Percentiles rank a stretch among this genome's conserved stretches.
These are phyloP conservation scores for Cephus pygmeus DNA, from an alignment of 2,888 invertebrate genomes.

Conservation along the genomic window DNA sequence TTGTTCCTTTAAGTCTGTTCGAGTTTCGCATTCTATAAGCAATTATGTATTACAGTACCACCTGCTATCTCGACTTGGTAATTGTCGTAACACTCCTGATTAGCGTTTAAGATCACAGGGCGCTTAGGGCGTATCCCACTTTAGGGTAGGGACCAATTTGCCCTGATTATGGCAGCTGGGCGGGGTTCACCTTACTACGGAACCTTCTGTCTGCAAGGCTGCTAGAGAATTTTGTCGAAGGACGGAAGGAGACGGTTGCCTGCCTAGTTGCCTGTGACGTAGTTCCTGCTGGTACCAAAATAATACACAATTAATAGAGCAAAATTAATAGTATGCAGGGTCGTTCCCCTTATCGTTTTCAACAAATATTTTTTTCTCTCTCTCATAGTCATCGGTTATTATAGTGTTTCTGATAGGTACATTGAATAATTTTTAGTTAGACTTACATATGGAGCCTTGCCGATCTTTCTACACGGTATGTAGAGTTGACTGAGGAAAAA, in stretches of 20 bases:
- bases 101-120: constrained; percentile 52
- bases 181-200: background rate
- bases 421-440: background rate
- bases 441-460: background rate
- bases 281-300: background rate
- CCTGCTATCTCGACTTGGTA: constrained; percentile 36
- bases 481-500: background rate
- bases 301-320: background rate
- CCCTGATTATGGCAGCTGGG: constrained; percentile 47
- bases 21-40: background rate
- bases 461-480: background rate
- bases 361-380: background rate
- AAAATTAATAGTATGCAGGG: background rate
- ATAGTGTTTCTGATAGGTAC: background rate
- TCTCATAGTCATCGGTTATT: background rate
- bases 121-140: constrained; percentile 34
- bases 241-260: background rate
- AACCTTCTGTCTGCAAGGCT: background rate
- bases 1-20: background rate
- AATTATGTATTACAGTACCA: constrained; percentile 20
- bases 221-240: background rate
- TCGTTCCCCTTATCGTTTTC: background rate
- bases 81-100: constrained; percentile 42
- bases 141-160: constrained; percentile 41
- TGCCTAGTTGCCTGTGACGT: too few species aligned